Conservation (phyloP, 1,140 invertebrate genomes). For the Drosophila sp. region DNA sequence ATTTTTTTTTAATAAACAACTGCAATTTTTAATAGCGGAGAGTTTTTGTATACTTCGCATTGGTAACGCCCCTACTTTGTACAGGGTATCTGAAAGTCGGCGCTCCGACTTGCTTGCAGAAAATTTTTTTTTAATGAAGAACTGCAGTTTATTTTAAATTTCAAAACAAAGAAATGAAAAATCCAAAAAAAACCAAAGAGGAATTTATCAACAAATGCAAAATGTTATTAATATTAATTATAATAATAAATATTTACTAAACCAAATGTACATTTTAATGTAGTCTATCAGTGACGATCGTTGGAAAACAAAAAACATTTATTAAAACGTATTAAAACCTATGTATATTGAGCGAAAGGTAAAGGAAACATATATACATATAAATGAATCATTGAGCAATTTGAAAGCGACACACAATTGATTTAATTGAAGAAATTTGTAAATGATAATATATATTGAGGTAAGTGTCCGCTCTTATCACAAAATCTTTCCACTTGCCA, state of each 20-base stretch:
- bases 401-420: slow-evolving; percentile 13
- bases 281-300: slow-evolving; percentile 61
- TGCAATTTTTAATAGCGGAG: no score
- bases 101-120: not conserved
- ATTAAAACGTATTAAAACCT: slow-evolving; percentile 76
- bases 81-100: not conserved
- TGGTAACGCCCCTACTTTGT: not conserved
- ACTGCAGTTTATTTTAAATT: slow-evolving; percentile 32
- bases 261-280: slow-evolving; percentile 69
- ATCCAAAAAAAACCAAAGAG: slow-evolving; percentile 26
- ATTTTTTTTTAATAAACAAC: no score
- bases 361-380: slow-evolving; percentile 72
- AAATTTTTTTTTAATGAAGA: slow-evolving; percentile 38
- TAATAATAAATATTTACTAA: slow-evolving; percentile 66
- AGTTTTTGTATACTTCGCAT: no score
- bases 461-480: no score
- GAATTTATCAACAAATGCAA: slow-evolving; percentile 39
- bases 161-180: slow-evolving; percentile 19
- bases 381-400: slow-evolving; percentile 68
- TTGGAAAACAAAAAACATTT: slow-evolving; percentile 59
- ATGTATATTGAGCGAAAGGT: slow-evolving; percentile 67
- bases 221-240: slow-evolving; percentile 76
- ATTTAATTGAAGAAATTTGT: no score
- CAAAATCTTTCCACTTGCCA: no score
- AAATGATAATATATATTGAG: no score